Evolutionary conservation across 2,888 invertebrate genomes (phyloP), one percentile per base, ranked within the genome.

Genomic region (Tipula unca): DNA sequence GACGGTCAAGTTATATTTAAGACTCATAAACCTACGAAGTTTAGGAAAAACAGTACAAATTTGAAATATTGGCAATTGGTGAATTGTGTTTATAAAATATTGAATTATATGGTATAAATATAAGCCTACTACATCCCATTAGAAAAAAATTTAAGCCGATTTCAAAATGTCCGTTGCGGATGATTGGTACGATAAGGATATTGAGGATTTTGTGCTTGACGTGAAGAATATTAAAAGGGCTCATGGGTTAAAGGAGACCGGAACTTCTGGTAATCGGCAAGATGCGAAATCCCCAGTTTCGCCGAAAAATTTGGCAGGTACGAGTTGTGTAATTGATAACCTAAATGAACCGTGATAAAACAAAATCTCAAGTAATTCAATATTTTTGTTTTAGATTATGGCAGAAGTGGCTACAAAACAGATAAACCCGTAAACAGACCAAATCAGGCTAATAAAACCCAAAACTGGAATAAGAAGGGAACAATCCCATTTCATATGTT

Each of bases 111-210:
- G 20, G 0, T n/a, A n/a, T 10, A 69, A 2, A 13, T 13, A 20
- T 25, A 10, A 6, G n/a, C n/a, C n/a, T n/a, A 8, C 1, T 69
- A 10, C 10, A 69, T 10, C 1, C 1, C 1, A 25, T 25, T 20
- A 8, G 0, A 25, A 25, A 13, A 69, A 25, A 25, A 10, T 32
- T 36, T 25, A 8, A 8, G 84, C 20, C 35, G 36, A 36, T 84
- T 84, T n/a, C 8, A 87, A 85, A 84, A 88, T 88, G 88, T 87
- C 88, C 69, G 88, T 87, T 85, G 87, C 87, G 1, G 88, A 87
- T 39, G 91, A 91, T 88, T 91, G 91, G 91, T 91, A 90, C 42
- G 88, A 89, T 13, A 89, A 90, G 86, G 90, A 91, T 85, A 89
- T 90, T 84, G 89, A 90, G 29, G 89, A 90, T 17, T 87, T 91